These are phyloP conservation scores for Cylas formicarius DNA, from an alignment of 1,140 invertebrate genomes.

Conservation along the genomic window DNA sequence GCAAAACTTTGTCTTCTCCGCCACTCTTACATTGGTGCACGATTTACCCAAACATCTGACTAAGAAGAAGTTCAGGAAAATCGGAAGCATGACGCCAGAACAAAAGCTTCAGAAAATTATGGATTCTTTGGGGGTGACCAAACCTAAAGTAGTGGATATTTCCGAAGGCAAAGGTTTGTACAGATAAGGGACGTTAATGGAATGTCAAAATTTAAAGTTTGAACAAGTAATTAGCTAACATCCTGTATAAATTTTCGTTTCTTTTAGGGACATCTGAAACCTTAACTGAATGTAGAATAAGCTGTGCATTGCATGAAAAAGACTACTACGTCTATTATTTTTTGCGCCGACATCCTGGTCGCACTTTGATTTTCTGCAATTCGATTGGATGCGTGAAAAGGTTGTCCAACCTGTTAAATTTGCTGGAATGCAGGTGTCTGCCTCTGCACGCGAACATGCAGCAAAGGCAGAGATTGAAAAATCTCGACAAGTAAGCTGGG, in stretches of 20 bases:
- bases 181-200: constrained; percentile 14
- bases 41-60: constrained; percentile 71
- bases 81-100: constrained; percentile 57
- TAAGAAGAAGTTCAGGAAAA: constrained; percentile 48
- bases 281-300: constrained; percentile 76
- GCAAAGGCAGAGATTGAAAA: constrained; percentile 89
- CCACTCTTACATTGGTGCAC: constrained; percentile 89
- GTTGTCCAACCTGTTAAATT: constrained; percentile 71
- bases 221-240: not conserved
- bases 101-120: constrained; percentile 68
- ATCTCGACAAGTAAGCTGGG: constrained; percentile 67
- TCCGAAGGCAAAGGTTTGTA: constrained; percentile 66
- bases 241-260: not conserved
- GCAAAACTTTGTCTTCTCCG: constrained; percentile 97
- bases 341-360: constrained; percentile 70
- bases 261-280: constrained; percentile 67
- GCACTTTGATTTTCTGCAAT: constrained; percentile 96
- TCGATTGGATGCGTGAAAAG: constrained; percentile 88
- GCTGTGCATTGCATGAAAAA: constrained; percentile 72
- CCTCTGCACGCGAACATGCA: constrained; percentile 93
- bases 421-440: constrained; percentile 72
- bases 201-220: not conserved
- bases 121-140: constrained; percentile 70
- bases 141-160: constrained; percentile 91
- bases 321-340: constrained; percentile 95